Percentiles rank a stretch among this genome's conserved stretches.
phyloP scores from a whole-genome alignment of 53 echinoderm and acorn worm genomes.

The Hippasteria phrygiana region DNA sequence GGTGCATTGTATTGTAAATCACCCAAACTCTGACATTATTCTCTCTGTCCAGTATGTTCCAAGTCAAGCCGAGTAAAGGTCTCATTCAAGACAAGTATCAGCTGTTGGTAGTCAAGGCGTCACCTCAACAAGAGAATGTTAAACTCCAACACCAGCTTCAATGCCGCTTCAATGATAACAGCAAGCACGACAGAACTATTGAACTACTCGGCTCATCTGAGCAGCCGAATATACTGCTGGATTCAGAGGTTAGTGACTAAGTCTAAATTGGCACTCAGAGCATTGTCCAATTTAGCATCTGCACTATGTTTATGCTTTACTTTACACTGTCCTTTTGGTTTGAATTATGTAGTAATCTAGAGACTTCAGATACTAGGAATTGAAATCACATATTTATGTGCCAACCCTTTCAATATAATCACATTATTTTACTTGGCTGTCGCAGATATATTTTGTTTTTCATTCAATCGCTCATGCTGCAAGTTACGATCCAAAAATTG shows the following conservation, averaged over 20 bases:
- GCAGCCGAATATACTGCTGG: slow-evolving; percentile 84
- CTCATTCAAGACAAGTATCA: slow-evolving; percentile 81
- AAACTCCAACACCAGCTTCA: slow-evolving; percentile 72
- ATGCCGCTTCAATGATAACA: slow-evolving; percentile 83
- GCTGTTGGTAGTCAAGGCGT: slow-evolving; percentile 83
- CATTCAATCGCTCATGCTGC: no score
- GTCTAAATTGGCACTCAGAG: not conserved
- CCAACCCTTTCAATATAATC: no score
- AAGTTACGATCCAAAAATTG: no score
- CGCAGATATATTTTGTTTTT: no score
- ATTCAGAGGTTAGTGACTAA: slow-evolving; percentile 75
- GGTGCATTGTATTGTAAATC: no score
- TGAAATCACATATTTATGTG: no score
- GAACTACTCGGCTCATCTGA: slow-evolving; percentile 86
- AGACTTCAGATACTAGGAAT: no score
- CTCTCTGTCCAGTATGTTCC: slow-evolving; percentile 70
- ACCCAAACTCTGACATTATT: not conserved
- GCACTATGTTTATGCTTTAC: no score
- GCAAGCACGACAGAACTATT: slow-evolving; percentile 75
- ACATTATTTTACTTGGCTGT: no score
- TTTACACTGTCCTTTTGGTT: no score
- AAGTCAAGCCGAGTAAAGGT: slow-evolving; percentile 85
- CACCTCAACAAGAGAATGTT: slow-evolving; percentile 80
- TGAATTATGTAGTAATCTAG: no score
- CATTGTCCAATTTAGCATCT: not conserved